Conservation (phyloP, 2,113 vertebrate species). For the Anseranas semipalmata region DNA sequence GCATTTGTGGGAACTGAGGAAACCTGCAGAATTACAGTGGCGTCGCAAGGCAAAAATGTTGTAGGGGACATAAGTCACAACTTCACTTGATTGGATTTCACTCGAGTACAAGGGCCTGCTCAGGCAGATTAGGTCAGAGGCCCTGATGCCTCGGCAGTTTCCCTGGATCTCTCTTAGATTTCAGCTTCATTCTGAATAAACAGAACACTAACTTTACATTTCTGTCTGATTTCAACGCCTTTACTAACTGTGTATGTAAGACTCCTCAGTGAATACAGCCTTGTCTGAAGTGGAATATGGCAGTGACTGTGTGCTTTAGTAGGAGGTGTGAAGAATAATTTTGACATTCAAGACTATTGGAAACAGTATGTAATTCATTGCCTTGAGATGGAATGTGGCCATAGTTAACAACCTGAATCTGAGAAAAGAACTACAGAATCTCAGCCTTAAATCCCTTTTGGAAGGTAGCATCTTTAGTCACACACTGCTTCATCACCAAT, state of each 20-base stretch:
- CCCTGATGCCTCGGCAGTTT: neutral
- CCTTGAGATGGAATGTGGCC: slow-evolving; percentile 58
- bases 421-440: slow-evolving; percentile 21
- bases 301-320: slow-evolving; percentile 58
- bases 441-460: slow-evolving; percentile 25
- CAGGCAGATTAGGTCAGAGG: neutral
- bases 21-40: neutral
- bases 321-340: slow-evolving; percentile 70
- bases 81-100: neutral
- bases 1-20: neutral
- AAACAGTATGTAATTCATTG: slow-evolving; percentile 66
- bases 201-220: neutral
- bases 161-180: neutral
- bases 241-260: slow-evolving; percentile 10
- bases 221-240: slow-evolving; percentile 21
- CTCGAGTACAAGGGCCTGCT: neutral
- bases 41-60: neutral
- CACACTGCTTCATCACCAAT: neutral
- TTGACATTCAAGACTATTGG: slow-evolving; percentile 65
- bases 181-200: slow-evolving; percentile 23
- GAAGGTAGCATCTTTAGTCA: slow-evolving; percentile 13
- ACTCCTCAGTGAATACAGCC: slow-evolving; percentile 51
- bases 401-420: slow-evolving; percentile 47
- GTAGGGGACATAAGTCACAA: neutral
- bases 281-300: slow-evolving; percentile 61